Evolutionary conservation across 1,140 invertebrate genomes (phyloP).

Genomic region (Drosophila obscura): DNA sequence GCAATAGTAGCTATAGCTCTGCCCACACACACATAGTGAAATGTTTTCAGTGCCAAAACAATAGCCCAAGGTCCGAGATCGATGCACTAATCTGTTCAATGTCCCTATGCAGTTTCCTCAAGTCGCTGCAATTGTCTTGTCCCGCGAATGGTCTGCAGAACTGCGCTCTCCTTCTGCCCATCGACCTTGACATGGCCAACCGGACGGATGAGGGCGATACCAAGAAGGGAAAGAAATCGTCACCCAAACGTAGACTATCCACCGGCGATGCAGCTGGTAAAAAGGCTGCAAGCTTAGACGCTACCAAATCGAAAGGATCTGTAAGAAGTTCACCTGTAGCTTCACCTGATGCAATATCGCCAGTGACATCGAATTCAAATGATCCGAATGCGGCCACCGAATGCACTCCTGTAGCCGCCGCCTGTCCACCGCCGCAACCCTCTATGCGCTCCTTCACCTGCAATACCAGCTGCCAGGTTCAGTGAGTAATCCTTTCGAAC

Average conservation of each 20-base stretch:
- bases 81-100: slow-evolving; percentile 14
- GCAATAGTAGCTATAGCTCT: not conserved
- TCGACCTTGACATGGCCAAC: slow-evolving; percentile 17
- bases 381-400: too few relatives aligned
- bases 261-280: too few relatives aligned
- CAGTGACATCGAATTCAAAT: not conserved
- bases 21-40: not conserved
- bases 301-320: not conserved
- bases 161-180: slow-evolving; percentile 19
- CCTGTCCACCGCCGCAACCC: too few relatives aligned
- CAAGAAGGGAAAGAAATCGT: not conserved
- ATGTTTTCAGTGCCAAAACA: slow-evolving; percentile 4
- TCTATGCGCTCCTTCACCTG: slow-evolving; percentile 13
- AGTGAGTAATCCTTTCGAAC: not conserved
- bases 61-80: slow-evolving; percentile 8
- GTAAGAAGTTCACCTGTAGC: too few relatives aligned
- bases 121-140: slow-evolving; percentile 36
- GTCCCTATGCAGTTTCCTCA: slow-evolving; percentile 30
- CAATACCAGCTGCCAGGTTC: slow-evolving; percentile 13
- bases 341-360: not conserved
- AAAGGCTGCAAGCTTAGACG: not conserved
- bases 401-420: too few relatives aligned
- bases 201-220: not conserved
- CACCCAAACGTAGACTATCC: not conserved
- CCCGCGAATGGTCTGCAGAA: slow-evolving; percentile 18